Base-by-base conservation (phyloP, 2,888 invertebrate species). In the Coronaproctus castanopsis region DNA sequence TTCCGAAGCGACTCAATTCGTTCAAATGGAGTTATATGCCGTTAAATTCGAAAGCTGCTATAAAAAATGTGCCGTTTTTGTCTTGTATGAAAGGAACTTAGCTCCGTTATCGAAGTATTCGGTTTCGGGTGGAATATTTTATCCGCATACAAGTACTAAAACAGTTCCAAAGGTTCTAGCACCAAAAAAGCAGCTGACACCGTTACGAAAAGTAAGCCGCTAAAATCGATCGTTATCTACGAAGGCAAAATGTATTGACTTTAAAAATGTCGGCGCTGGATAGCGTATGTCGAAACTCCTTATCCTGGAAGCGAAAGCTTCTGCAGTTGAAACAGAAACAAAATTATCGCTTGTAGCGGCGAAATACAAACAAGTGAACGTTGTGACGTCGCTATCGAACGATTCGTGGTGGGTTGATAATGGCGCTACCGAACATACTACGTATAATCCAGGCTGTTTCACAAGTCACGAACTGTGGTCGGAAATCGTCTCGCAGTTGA, bases 11-110 rank as follows among this genome's bases (percentile, higher is more conserved):
- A n/a, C n/a, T 3, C 60, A 59, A 2, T 54, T 54, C 49, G 2
- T 62, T 62, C 54, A 54, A 62, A 60, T 60, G 60, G 24, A 60
- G 62, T 57, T 60, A 62, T 51, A 51, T 60, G 20, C 54, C 57
- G 2, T 51, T 60, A 55, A 62, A 62, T n/a, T 57, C 62, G 5
- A 62, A 62, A 22, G 60, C 50, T 2, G 36, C 54, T 14, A 62
- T 60, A 24, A 57, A 52, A 1, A 2, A n/a, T 57, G 57, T 1
- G 54, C 62, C 0, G 54, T 58, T 1, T 20, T 62, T 2, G 55
- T 62, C 52, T 49, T 60, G 51, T 58, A 62, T 50, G 60, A 60
- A 50, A 22, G 62, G 24, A 62, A 60, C 48, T 20, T 62, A 23
- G 55, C 62, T 1, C 57, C 62, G 1, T n/a, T n/a, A n/a, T n/a